Evolutionary conservation across 2,888 invertebrate genomes (phyloP), one percentile per base, ranked within the genome.

Genomic region (Punctoribates punctum): DNA sequence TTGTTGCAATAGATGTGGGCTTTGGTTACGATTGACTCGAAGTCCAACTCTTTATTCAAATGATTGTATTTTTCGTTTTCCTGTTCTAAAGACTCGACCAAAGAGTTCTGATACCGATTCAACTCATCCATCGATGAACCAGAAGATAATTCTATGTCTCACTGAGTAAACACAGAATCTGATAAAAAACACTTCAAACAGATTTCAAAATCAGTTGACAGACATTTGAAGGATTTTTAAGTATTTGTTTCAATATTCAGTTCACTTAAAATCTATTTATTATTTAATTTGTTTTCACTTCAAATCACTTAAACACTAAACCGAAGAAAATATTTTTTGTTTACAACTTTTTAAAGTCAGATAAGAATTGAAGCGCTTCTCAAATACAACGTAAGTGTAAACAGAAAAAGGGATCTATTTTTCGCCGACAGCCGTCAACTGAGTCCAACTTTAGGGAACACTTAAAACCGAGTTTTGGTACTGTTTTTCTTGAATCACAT

Each of bases 31-130:
- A 77, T 17, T 20, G 57, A 25, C 6, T 77, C 74, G 13, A 77
- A 29, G 38, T 77, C 70, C n/a, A 73, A 15, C 8, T 42, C n/a
- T 27, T 73, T 51, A 27, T 57, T 73, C n/a, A 51, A 15, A 20
- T 67, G 27, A 29, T n/a, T 15, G 46, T 67, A 65, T 38, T 48
- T 42, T n/a, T 62, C 27, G 34, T 74, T 77, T 48, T 74, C 74
- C 34, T 74, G 74, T 23, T 74, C 67, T 25, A 77, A 70, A 6
- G 48, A 65, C 15, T 65, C 74, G 20, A 46, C 27, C 4, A 77
- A n/a, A 6, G 77, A 77, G 6, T 29, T 20, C 34, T 77, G 77
- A 51, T 77, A 77, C 29, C 67, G 34, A 17, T 51, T 34, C 42
- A 77, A 27, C 25, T 77, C 74, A 29, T 74, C 74, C 70, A 70